Evolutionary conservation across 2,113 vertebrate genomes (phyloP).

Genomic region (Fukomys damarensis): DNA sequence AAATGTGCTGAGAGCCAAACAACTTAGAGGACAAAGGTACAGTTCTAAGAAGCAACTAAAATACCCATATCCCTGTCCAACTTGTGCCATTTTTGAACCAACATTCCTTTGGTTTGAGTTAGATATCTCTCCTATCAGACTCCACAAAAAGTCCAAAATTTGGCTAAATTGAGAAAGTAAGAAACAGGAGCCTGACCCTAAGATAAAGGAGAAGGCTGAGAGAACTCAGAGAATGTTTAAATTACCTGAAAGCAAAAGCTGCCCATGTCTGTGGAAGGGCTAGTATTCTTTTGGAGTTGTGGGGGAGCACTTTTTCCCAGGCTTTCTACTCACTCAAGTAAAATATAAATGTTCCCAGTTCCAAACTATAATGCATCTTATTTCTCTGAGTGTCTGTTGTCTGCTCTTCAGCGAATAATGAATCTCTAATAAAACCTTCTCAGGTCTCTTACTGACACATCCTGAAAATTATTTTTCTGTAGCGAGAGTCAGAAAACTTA

Average conservation of each 20-base stretch:
- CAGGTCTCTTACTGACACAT: neutral
- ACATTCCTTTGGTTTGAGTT: neutral
- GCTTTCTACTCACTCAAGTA: neutral
- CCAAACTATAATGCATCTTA: neutral
- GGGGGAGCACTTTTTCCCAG: neutral
- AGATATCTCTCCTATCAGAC: neutral
- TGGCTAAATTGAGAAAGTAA: neutral
- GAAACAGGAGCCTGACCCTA: neutral
- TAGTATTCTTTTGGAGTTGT: neutral
- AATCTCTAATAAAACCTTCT: neutral
- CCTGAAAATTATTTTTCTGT: neutral
- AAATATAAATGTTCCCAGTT: neutral
- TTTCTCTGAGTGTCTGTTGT: neutral
- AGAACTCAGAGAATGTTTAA: neutral
- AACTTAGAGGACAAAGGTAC: neutral
- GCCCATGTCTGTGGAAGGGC: neutral
- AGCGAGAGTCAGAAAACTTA: neutral
- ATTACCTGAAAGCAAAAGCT: neutral
- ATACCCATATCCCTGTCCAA: neutral
- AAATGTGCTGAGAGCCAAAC: neutral
- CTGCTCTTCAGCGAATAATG: neutral
- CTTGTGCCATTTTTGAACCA: neutral
- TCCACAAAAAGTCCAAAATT: neutral
- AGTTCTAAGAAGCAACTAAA: neutral
- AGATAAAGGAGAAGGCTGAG: neutral